phyloP scores from a whole-genome alignment of 2,113 vertebrate genomes.

The Microcebus jonahi region DNA sequence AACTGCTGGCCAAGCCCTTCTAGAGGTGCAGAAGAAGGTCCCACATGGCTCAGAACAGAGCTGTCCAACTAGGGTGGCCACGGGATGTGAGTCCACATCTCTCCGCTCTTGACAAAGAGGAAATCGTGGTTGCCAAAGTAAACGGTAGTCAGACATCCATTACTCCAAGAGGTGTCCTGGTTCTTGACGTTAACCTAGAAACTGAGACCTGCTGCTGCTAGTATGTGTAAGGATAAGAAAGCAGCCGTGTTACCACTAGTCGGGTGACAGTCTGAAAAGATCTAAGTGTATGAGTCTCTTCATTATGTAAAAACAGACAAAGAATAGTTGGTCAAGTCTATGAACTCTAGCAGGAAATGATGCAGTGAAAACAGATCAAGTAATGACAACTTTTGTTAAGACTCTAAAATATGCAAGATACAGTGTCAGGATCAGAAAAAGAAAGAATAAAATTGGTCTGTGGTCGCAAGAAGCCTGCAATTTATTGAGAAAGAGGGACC shows the following conservation, averaged over 20 bases:
- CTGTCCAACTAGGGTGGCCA: background rate
- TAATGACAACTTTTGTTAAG: background rate
- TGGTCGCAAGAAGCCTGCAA: background rate
- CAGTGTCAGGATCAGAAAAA: background rate
- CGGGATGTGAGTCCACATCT: background rate
- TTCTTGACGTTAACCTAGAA: background rate
- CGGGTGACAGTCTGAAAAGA: background rate
- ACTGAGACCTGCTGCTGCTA: background rate
- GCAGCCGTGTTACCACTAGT: background rate
- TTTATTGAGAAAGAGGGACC: background rate
- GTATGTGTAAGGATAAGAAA: background rate
- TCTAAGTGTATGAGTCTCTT: background rate
- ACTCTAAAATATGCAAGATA: background rate
- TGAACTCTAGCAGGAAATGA: background rate
- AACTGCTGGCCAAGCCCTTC: background rate
- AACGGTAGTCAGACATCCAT: background rate
- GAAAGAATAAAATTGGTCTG: background rate
- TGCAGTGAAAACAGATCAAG: background rate
- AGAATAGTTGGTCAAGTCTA: background rate
- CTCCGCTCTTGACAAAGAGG: background rate
- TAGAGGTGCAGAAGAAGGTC: no score
- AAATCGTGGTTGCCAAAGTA: background rate
- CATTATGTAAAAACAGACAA: background rate
- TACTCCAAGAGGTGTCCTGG: background rate
- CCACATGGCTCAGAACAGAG: background rate